These are phyloP conservation scores for Diorhabda carinulata DNA, from an alignment of 1,140 invertebrate species.

Conservation along the genomic window DNA sequence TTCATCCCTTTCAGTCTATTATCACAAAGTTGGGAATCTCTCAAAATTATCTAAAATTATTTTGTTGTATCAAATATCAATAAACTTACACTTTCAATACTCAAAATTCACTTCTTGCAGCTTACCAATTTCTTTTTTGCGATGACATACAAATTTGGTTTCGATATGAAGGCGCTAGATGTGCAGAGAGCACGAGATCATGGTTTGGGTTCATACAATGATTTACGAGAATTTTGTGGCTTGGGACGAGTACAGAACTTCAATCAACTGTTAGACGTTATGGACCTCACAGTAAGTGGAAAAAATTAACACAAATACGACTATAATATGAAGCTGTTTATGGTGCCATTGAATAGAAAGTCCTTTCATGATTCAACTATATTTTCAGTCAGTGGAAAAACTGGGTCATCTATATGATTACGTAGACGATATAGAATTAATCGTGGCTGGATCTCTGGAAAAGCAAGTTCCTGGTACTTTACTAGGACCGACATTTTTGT, in stretches of 20 bases:
- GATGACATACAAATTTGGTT: slow-evolving; percentile 63
- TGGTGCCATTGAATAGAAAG: no score
- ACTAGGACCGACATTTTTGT: slow-evolving; percentile 87
- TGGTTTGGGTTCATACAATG: slow-evolving; percentile 78
- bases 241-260: slow-evolving; percentile 67
- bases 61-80: no score
- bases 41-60: neutral
- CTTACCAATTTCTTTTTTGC: slow-evolving; percentile 76
- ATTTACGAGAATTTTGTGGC: slow-evolving; percentile 75
- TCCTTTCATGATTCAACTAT: neutral
- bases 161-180: slow-evolving; percentile 78
- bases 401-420: slow-evolving; percentile 61
- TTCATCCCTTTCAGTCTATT: neutral
- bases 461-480: slow-evolving; percentile 69
- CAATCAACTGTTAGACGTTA: slow-evolving; percentile 70
- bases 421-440: slow-evolving; percentile 84
- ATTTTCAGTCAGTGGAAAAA: slow-evolving; percentile 60
- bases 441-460: slow-evolving; percentile 81
- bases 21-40: neutral
- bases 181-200: slow-evolving; percentile 88
- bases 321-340: no score
- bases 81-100: no score
- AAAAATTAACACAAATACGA: no score
- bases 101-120: slow-evolving; percentile 45
- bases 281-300: slow-evolving; percentile 58